Base-by-base conservation (phyloP, 1,140 invertebrate genomes). In the Heliconius congener region DNA sequence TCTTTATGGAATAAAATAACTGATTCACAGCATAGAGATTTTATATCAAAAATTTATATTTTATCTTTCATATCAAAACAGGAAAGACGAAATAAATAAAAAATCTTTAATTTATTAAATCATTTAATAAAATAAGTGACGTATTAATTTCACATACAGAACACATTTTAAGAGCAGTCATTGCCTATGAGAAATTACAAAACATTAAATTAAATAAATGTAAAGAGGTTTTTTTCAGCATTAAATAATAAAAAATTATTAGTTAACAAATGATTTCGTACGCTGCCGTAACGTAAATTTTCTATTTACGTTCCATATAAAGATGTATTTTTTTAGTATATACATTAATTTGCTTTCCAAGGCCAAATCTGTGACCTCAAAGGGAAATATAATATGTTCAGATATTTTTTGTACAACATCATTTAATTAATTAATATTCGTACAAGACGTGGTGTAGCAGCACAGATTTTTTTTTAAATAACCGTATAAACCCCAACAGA, bases 121-220 rank as follows among this genome's bases (percentile, higher is more conserved):
- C 87, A 89, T 94, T 94, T 94, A 94, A 91, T 94, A 94, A 94
- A 94, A 94, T 94, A 93, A 94, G 86, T 93, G 86, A 92, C 91
- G 92, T 91, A 91, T 92, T 93, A 90, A 89, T 93, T 92, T 92
- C 86, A 89, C 89, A 90, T 89, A 88, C 87, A 93, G 91, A 93
- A 94, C 91, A 94, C 91, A 93, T 93, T 87, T 89, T 83, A 92
- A 90, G 87, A 91, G 85, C 88, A 91, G 88, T 90, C 87, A 88
- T 86, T 85, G 84, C 85, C 88, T 87, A 86, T 85, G 85, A 82
- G 81, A 86, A 88, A 85, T 75, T 81, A 85, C 74, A 83, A 46
- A 83, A 75, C 18, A 76, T 11, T 70, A 76, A 16, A 55, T 30
- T 13, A 72, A 74, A 74, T 71, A 79, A 74, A 39, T 66, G 76